Base-by-base conservation (phyloP, 2,797 vertebrate genomes). In the Lindbergichthys nudifrons region DNA sequence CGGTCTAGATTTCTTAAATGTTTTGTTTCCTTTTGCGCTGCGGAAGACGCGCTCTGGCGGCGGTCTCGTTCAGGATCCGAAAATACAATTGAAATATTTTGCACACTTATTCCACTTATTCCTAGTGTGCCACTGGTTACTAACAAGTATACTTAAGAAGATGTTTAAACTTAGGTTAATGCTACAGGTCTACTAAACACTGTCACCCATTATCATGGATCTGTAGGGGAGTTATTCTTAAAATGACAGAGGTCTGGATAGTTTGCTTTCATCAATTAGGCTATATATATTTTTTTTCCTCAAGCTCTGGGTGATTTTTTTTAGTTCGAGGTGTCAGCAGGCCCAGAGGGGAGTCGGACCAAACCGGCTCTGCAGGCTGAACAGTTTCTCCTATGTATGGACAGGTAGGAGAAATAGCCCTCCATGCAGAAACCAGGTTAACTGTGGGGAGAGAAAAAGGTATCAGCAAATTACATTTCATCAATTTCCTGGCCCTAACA, bases 371-470 rank as follows among this genome's bases (percentile, higher is more conserved):
- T 80, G 63, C 79, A 75, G 56, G 63, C 39, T 58, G 56, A 59
- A 69, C 67, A 69, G 39, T 75, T 75, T 73, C 68, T 46, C 19
- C 43, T 53, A 39, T 80, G 65, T 72, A 48, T 62, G 62, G 80
- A 80, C 77, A 79, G 68, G 65, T 26, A 41, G 43, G 47, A 80
- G 67, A 81, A 73, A 81, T 63, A 69, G 72, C 65, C 66, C 63
- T 65, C 64, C 58, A 75, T 77, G 66, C 52, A 84, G 60, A 80
- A 89, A 88, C 79, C 73, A 79, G 82, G 81, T 86, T 86, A 86
- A 78, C 71, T 78, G 53, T 61, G 42, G 36, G 21, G 18, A 52
- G 39, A 54, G 1, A 39, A 18, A 26, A 4, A 12, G 23, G 52
- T 43, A 77, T 82, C 75, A 78, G 83, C 80, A 89, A 77, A 90